These are phyloP conservation scores for Limosa lapponica DNA, from an alignment of 2,797 vertebrate genomes.

Conservation along the genomic window DNA sequence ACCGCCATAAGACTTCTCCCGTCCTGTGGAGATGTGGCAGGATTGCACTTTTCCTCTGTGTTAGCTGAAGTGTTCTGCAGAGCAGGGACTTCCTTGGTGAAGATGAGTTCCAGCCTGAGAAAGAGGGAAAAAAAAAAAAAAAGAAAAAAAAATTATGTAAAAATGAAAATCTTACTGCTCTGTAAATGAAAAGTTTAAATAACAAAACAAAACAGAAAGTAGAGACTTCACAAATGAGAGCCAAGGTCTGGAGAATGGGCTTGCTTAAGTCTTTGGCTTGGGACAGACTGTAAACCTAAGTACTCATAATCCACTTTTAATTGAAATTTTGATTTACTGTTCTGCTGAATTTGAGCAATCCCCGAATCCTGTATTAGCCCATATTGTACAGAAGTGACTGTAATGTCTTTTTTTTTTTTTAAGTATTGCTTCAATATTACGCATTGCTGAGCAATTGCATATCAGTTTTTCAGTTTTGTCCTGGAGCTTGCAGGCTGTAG, in stretches of 20 bases:
- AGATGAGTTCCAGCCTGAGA: neutral
- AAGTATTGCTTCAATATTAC: neutral
- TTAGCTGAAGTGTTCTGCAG: neutral
- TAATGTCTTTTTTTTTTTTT: neutral
- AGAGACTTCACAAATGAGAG: neutral
- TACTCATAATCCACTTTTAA: slow-evolving; percentile 21
- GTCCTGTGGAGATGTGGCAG: neutral
- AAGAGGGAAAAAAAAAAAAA: neutral
- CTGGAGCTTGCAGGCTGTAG: neutral
- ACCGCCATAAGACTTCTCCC: fast-evolving
- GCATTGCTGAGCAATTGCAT: neutral
- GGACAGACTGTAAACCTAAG: neutral
- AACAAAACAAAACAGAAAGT: neutral
- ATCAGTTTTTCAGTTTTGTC: neutral
- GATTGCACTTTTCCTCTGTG: neutral
- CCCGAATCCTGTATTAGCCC: neutral
- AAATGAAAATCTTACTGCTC: neutral
- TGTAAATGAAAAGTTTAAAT: neutral
- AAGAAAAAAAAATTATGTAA: neutral
- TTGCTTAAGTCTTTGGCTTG: neutral
- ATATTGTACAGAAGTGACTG: neutral
- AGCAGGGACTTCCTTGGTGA: neutral
- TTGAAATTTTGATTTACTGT: slow-evolving; percentile 31
- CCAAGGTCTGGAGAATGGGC: neutral
- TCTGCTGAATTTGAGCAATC: slow-evolving; percentile 4